phyloP scores from a whole-genome alignment of 1,140 invertebrate genomes.

The Cryptotermes secundus region DNA sequence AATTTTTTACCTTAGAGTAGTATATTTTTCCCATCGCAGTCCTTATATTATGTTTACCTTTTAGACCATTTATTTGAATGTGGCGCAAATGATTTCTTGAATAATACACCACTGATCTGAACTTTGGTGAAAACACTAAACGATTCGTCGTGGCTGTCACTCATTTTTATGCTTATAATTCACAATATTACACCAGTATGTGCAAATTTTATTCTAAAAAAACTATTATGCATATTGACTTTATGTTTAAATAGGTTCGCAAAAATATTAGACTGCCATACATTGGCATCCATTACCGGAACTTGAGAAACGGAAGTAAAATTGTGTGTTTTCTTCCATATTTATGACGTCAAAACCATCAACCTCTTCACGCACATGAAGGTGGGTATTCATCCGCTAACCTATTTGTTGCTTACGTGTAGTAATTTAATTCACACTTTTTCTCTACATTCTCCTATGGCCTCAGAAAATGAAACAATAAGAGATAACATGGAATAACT shows the following conservation, averaged over 20 bases:
- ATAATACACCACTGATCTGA: constrained; percentile 32
- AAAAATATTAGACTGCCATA: neutral
- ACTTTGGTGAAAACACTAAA: constrained; percentile 36
- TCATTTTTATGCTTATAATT: constrained; percentile 33
- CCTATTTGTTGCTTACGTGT: neutral
- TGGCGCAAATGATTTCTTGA: constrained; percentile 36
- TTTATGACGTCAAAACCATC: neutral
- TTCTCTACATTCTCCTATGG: neutral
- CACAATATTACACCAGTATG: neutral
- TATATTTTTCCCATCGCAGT: neutral
- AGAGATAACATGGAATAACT: neutral
- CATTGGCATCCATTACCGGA: neutral
- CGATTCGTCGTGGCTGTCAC: constrained; percentile 31
- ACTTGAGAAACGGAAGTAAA: neutral
- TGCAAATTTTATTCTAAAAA: neutral
- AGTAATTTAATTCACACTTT: neutral
- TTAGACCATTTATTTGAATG: constrained; percentile 37
- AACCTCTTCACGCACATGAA: neutral
- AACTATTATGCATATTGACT: neutral
- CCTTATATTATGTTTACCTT: constrained; percentile 30
- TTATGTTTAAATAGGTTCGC: neutral
- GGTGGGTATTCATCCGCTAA: neutral
- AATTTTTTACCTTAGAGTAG: too few species aligned
- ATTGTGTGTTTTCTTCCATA: neutral
- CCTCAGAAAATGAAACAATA: neutral